These are phyloP conservation scores for Caenorhabditis virilis DNA, from an alignment of 2,888 invertebrate species.

Conservation along the genomic window DNA sequence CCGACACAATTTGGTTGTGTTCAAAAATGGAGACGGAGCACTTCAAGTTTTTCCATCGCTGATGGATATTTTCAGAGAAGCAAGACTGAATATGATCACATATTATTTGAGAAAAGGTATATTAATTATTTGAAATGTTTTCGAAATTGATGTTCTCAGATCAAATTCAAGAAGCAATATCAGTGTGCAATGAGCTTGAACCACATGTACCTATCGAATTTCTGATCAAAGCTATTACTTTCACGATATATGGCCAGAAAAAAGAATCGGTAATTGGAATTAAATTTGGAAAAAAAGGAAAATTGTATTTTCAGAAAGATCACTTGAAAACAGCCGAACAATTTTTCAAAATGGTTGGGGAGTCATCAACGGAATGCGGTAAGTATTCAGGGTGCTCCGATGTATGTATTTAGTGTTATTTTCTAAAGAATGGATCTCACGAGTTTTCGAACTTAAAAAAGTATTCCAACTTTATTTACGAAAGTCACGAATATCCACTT, in stretches of 20 bases:
- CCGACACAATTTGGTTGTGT: constrained; percentile 81
- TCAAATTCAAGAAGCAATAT: constrained; percentile 55
- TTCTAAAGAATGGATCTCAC: too few relatives aligned
- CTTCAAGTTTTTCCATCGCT: constrained; percentile 84
- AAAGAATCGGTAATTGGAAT: constrained; percentile 80
- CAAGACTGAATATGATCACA: constrained; percentile 91
- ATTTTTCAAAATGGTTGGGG: constrained; percentile 93
- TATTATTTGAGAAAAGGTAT: constrained; percentile 76
- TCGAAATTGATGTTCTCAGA: constrained; percentile 34
- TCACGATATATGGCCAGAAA: constrained; percentile 89
- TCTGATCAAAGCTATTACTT: constrained; percentile 92
- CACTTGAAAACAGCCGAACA: constrained; percentile 92
- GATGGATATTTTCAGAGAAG: constrained; percentile 94
- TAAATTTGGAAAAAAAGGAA: not conserved
- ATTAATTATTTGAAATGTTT: constrained; percentile 2
- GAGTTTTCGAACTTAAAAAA: too few relatives aligned
- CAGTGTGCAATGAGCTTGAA: constrained; percentile 78
- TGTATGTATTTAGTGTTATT: too few relatives aligned
- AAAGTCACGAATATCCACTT: too few relatives aligned
- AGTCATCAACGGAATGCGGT: constrained; percentile 89
- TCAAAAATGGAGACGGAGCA: constrained; percentile 64
- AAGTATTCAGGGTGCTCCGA: too few relatives aligned
- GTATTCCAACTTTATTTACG: too few relatives aligned
- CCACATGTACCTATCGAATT: constrained; percentile 93
- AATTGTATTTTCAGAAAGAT: constrained; percentile 77